phyloP scores from a whole-genome alignment of 1,140 invertebrate genomes.

The Drosophila jambulina region DNA sequence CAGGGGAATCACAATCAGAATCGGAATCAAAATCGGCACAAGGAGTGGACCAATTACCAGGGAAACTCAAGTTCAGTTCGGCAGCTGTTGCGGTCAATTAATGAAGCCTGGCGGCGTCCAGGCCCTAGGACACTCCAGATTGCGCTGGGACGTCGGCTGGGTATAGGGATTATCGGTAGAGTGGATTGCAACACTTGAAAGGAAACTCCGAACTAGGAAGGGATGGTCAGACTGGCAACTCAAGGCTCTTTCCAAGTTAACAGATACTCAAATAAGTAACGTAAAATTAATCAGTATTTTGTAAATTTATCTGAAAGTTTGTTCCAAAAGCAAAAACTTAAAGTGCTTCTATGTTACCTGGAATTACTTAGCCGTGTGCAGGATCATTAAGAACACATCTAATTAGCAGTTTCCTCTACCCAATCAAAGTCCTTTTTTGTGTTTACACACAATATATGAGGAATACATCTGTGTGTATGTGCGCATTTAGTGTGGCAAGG shows the following conservation, averaged over 20 bases:
- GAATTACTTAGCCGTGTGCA: neutral
- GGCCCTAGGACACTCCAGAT: conserved; percentile 11
- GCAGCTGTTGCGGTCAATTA: conserved; percentile 46
- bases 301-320: neutral
- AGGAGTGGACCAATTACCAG: conserved; percentile 34
- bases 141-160: neutral
- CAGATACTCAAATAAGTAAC: neutral
- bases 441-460: conserved; percentile 7
- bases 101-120: conserved; percentile 9
- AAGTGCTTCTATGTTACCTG: neutral
- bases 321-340: neutral
- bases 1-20: neutral
- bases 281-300: neutral
- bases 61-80: conserved; percentile 23
- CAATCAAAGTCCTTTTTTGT: conserved; percentile 11
- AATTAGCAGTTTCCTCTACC: conserved; percentile 4
- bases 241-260: neutral
- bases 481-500: neutral
- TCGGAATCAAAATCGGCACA: conserved; percentile 12
- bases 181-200: neutral
- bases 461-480: neutral
- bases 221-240: neutral
- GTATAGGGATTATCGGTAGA: conserved; percentile 2
- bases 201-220: neutral
- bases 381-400: conserved; percentile 1